Evolutionary conservation across 2,113 vertebrate species (phyloP).

Genomic region (Daubentonia madagascariensis): DNA sequence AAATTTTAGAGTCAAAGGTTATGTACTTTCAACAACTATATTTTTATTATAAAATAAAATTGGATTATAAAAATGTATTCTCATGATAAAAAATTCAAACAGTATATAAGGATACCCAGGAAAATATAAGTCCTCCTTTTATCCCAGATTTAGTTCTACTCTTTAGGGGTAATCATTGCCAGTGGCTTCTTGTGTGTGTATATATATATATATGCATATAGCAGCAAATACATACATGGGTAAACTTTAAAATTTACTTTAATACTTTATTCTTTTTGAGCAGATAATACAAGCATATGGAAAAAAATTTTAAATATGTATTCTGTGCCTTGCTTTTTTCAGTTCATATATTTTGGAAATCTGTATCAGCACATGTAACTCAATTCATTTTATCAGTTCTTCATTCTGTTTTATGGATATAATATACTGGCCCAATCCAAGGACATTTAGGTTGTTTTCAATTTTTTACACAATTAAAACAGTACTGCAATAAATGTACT

Average conservation of each 20-base stretch:
- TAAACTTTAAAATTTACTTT: slow-evolving; percentile 18
- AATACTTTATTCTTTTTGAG: not conserved
- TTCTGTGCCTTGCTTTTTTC: not conserved
- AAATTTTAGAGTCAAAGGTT: slow-evolving; percentile 20
- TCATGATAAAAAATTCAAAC: not conserved
- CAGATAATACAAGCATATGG: not conserved
- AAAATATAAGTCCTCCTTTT: not conserved
- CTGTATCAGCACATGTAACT: not conserved
- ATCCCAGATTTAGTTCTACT: not conserved
- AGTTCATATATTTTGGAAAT: not conserved
- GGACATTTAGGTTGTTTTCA: not conserved
- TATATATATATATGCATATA: not conserved
- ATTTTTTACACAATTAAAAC: not conserved
- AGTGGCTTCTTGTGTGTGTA: not conserved
- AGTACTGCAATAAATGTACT: not conserved
- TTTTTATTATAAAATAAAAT: slow-evolving; percentile 42
- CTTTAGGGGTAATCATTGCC: not conserved
- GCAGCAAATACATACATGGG: not conserved
- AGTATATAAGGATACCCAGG: not conserved
- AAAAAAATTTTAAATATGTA: not conserved
- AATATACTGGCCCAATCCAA: not conserved
- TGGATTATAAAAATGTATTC: not conserved
- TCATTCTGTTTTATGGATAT: not conserved
- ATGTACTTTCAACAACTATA: not conserved
- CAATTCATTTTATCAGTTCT: not conserved